Percentiles rank a stretch among this genome's conserved stretches.
These are phyloP conservation scores for Scaptomyza hsui DNA, from an alignment of 1,140 invertebrate genomes.

Conservation along the genomic window DNA sequence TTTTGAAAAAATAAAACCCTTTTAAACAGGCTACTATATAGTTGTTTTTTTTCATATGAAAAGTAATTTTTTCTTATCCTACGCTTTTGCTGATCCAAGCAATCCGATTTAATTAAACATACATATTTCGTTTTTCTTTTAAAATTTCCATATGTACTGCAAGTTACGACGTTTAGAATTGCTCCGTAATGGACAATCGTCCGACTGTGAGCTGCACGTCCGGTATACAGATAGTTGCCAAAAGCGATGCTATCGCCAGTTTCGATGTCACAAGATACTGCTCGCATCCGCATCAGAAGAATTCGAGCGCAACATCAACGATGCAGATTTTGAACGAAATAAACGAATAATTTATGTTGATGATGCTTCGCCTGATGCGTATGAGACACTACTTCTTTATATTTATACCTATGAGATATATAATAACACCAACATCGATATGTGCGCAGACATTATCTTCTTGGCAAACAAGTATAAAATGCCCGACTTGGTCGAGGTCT, in stretches of 20 bases:
- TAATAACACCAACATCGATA: constrained; percentile 39
- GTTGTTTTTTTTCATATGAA: not conserved
- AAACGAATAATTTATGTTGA: constrained; percentile 34
- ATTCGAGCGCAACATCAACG: constrained; percentile 44
- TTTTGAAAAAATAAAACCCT: not conserved
- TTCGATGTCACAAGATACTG: constrained; percentile 53
- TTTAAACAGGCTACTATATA: not conserved
- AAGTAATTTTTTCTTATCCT: not conserved
- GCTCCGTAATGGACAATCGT: constrained; percentile 41
- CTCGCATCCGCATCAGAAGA: constrained; percentile 52
- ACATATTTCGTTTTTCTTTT: constrained; percentile 7
- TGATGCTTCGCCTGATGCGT: constrained; percentile 56
- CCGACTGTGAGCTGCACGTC: constrained; percentile 63
- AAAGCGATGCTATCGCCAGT: constrained; percentile 24
- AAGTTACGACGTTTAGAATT: constrained; percentile 62
- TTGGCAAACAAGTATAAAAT: constrained; percentile 45
- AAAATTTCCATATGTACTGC: constrained; percentile 46
- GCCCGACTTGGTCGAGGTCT: constrained; percentile 50
- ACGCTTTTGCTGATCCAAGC: not conserved
- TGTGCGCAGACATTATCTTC: constrained; percentile 42
- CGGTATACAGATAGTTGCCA: constrained; percentile 20
- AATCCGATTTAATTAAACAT: constrained; percentile 10
- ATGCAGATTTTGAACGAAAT: constrained; percentile 31
- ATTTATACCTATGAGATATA: constrained; percentile 67
- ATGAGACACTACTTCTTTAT: constrained; percentile 55